phyloP scores from a whole-genome alignment of 2,888 invertebrate genomes.

The Drosophila nigritarsus region DNA sequence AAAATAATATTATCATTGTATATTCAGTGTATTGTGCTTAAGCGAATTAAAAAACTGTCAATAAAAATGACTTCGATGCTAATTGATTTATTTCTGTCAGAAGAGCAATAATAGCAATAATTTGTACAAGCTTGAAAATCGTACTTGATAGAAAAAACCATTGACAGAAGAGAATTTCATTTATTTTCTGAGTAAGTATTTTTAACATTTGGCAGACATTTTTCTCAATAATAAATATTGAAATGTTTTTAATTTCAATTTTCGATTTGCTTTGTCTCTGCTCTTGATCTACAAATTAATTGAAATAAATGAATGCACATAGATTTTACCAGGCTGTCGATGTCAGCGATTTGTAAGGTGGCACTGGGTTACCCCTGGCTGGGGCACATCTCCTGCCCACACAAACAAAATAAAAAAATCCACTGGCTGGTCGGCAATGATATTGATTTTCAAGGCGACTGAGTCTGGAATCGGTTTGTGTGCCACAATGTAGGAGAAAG shows the following conservation, averaged over 20 bases:
- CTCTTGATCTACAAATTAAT: slow-evolving; percentile 59
- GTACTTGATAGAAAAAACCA: neutral
- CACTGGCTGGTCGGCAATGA: slow-evolving; percentile 4
- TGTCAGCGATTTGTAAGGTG: slow-evolving; percentile 7
- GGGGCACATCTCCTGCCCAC: slow-evolving; percentile 9
- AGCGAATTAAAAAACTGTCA: neutral
- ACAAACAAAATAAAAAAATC: slow-evolving; percentile 5
- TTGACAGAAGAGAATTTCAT: neutral
- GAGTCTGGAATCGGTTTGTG: slow-evolving; percentile 15
- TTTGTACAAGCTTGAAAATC: neutral
- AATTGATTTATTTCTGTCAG: neutral
- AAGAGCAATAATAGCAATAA: neutral
- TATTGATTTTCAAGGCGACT: slow-evolving; percentile 52
- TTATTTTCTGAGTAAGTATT: neutral
- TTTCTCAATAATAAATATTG: slow-evolving; percentile 44
- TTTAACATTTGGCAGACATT: slow-evolving; percentile 32
- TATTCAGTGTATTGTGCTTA: neutral
- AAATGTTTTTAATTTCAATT: slow-evolving; percentile 67
- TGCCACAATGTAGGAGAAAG: slow-evolving; percentile 13
- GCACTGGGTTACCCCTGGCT: neutral
- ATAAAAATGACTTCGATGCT: neutral
- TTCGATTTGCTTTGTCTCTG: slow-evolving; percentile 41
- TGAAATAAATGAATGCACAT: slow-evolving; percentile 69
- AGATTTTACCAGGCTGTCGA: slow-evolving; percentile 41
- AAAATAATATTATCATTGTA: neutral